These are phyloP conservation scores for Dicerorhinus sumatrensis DNA, from an alignment of 2,113 vertebrate species.

Conservation along the genomic window DNA sequence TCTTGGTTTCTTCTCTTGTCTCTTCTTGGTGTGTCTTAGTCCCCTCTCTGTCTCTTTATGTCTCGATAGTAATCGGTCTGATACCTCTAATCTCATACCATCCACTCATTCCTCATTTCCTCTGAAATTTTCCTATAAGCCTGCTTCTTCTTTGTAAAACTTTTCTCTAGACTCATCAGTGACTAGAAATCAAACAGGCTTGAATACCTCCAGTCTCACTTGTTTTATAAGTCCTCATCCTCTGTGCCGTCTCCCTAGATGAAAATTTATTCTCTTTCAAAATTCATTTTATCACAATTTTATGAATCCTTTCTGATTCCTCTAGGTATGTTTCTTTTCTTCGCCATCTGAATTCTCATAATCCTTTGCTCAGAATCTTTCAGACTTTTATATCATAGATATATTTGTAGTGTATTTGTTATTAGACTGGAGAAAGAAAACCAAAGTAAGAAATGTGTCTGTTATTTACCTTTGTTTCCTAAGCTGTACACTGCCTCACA, in stretches of 20 bases:
- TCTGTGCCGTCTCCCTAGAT: neutral
- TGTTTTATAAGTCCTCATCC: neutral
- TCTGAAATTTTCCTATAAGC: neutral
- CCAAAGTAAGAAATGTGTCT: neutral
- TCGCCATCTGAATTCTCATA: neutral
- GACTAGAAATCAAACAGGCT: neutral
- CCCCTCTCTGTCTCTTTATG: neutral
- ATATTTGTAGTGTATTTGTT: neutral
- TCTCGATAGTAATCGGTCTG: neutral
- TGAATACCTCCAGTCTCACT: neutral
- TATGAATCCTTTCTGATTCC: neutral
- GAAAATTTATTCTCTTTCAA: neutral
- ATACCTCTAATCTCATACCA: neutral
- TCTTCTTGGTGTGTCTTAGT: neutral
- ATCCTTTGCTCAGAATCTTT: neutral
- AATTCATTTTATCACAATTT: slow-evolving; percentile 14
- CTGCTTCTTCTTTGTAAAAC: neutral
- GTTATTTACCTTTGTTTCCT: neutral
- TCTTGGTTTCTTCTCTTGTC: neutral
- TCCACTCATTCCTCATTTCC: neutral
- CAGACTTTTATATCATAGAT: neutral
- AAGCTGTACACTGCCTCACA: neutral
- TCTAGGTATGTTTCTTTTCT: neutral
- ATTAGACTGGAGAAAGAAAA: neutral
- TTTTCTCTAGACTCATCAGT: neutral